Conservation (phyloP, 1,140 invertebrate species). For the Zaprionus davidi region DNA sequence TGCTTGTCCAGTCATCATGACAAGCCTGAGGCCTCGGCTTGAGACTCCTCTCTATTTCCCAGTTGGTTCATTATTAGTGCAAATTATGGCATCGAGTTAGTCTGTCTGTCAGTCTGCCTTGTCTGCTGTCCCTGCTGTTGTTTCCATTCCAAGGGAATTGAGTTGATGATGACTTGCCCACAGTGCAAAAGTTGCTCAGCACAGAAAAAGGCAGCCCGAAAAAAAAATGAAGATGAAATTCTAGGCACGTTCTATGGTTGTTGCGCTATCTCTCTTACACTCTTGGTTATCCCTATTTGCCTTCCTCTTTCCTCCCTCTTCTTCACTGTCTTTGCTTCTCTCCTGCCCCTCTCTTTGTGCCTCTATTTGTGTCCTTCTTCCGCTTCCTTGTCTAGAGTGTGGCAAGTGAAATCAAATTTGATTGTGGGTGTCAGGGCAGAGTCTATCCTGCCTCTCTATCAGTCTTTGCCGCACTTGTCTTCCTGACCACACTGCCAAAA, state of each 20-base stretch:
- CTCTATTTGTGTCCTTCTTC: background rate
- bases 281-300: background rate
- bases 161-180: slow-evolving; percentile 46
- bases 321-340: background rate
- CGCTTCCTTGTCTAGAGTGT: slow-evolving; percentile 39
- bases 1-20: slow-evolving; percentile 39
- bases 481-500: slow-evolving; percentile 14
- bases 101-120: too few species aligned
- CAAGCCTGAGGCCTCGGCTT: slow-evolving; percentile 1
- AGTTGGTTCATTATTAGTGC: slow-evolving; percentile 61
- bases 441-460: background rate
- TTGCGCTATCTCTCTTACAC: background rate
- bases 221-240: slow-evolving; percentile 25
- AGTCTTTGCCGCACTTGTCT: slow-evolving; percentile 20
- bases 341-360: background rate
- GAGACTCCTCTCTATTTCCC: slow-evolving; percentile 35
- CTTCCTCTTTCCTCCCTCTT: background rate
- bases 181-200: slow-evolving; percentile 21
- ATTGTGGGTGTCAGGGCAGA: slow-evolving; percentile 38
- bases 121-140: slow-evolving; percentile 28
- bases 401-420: slow-evolving; percentile 49
- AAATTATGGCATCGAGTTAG: slow-evolving; percentile 49
- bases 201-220: slow-evolving; percentile 14
- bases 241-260: slow-evolving; percentile 44
- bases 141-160: slow-evolving; percentile 37